Base-by-base conservation (phyloP, 2,797 vertebrate genomes). In the Microctenopoma lineatum region DNA sequence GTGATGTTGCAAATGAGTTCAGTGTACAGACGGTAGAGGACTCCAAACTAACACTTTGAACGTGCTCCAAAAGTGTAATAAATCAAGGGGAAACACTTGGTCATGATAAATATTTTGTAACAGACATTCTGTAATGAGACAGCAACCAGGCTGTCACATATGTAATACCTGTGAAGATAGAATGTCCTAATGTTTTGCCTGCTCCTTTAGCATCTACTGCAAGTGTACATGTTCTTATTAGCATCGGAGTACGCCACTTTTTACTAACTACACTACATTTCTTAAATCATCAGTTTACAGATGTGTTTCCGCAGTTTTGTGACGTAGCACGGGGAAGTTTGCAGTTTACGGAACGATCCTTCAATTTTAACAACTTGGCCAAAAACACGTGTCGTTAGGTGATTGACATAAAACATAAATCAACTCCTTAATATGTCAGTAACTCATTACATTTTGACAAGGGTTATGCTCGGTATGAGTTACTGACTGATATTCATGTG, bases 381-480 rank as follows among this genome's bases (percentile, higher is more conserved):
- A 51, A 67, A 57, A 68, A 77, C 21, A 5, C 66, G 39, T 61
- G 44, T 70, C 18, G n/a, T 72, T 61, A 16, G 13, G 55, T 48
- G 36, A 21, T 25, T 75, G 16, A 55, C 45, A 27, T 57, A 48
- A 73, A 70, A 72, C 79, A 77, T 75, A 70, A 84, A 82, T 88
- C 75, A 65, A 15, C 41, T 61, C 54, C 18, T 25, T 79, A 75
- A 88, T 77, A 75, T 81, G 71, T 63, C 47, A 29, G 72, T 76
- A 63, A 75, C 70, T 79, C 54, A 76, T 59, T 2, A 46, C 55
- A 66, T 71, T 82, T 46, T 71, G 76, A 80, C 79, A 67, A 46
- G 16, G 32, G 67, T 56, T 70, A 62, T 73, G 64, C 52, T 1
- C 36, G 34, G 70, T 45, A 60, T 59, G 70, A 81, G 29, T 72